Percentiles rank a stretch among this genome's conserved stretches.
These are phyloP conservation scores for Equus przewalskii DNA, from an alignment of 2,113 vertebrate genomes.

Conservation along the genomic window DNA sequence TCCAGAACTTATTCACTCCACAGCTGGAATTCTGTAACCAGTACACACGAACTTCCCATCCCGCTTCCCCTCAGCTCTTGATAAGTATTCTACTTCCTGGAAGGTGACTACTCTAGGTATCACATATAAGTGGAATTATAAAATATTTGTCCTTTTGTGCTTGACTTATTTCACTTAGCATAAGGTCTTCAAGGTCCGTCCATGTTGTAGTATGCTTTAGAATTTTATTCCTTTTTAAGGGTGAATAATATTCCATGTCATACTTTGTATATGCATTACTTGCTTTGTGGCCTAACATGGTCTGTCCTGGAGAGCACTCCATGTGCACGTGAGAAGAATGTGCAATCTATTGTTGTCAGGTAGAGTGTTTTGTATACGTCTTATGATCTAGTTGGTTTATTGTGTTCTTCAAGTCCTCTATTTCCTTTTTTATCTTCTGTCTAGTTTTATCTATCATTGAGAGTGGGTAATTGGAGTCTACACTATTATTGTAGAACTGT, in stretches of 20 bases:
- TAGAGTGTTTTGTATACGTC: neutral
- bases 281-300: neutral
- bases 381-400: neutral
- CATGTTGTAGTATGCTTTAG: neutral
- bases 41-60: neutral
- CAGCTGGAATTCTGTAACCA: neutral
- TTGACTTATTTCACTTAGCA: neutral
- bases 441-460: neutral
- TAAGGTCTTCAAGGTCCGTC: neutral
- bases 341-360: neutral
- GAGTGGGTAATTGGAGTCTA: neutral
- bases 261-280: neutral
- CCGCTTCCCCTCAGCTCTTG: neutral
- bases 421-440: neutral
- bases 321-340: neutral
- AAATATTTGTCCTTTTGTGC: neutral
- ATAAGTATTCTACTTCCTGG: neutral
- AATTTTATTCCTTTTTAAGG: neutral
- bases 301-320: neutral
- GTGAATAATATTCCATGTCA: neutral
- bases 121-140: neutral
- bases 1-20: neutral
- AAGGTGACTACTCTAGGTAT: neutral
- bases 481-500: neutral
- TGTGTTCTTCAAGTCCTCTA: neutral